phyloP scores from a whole-genome alignment of 2,113 vertebrate species.

The Bos indicus region DNA sequence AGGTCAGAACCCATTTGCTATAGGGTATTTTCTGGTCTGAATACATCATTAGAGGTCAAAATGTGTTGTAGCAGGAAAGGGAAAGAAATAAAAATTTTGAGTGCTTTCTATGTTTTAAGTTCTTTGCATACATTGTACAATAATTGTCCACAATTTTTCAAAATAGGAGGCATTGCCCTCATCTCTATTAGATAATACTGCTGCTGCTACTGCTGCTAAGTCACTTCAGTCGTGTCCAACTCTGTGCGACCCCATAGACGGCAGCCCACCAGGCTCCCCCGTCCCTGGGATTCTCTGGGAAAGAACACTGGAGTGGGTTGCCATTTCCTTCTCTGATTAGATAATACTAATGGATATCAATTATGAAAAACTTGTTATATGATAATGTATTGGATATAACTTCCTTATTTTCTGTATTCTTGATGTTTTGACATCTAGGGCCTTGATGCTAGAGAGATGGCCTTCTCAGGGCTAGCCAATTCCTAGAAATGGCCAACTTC shows the following conservation, averaged over 20 bases:
- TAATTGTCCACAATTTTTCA: background rate
- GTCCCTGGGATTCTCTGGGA: too few species aligned
- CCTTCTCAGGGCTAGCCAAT: background rate
- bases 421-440: background rate
- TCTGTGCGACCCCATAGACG: too few species aligned
- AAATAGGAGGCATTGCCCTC: background rate
- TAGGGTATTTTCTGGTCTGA: background rate
- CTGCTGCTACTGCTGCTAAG: too few species aligned
- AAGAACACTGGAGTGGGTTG: too few species aligned
- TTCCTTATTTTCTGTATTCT: background rate
- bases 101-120: background rate
- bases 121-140: background rate
- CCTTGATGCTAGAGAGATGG: background rate
- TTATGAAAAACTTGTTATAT: background rate
- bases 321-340: background rate
- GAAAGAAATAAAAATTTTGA: background rate
- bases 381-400: background rate
- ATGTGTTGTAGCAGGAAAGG: background rate
- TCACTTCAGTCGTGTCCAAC: accelerated
- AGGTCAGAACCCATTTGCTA: background rate
- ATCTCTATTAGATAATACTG: background rate
- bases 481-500: background rate
- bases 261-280: too few species aligned
- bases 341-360: background rate
- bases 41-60: background rate